Base-by-base conservation (phyloP, 2,797 vertebrate species). In the Mus minutoides region DNA sequence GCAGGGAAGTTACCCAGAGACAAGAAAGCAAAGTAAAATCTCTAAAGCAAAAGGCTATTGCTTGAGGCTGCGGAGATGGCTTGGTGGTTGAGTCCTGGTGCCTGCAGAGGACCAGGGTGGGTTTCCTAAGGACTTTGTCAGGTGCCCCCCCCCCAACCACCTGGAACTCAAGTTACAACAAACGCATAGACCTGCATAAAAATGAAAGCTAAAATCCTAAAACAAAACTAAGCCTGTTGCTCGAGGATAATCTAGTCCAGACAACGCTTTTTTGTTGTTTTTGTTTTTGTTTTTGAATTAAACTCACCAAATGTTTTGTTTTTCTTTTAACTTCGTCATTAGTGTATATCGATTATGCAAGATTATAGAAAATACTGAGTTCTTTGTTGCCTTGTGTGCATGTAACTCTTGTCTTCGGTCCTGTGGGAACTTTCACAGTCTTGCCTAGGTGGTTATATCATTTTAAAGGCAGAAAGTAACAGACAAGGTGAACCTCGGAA, bases 381-480 rank as follows among this genome's bases (percentile, higher is more conserved):
- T 49, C 31, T 10, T 77, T 49, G 73, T 46, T 76, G 62, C 29
- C 13, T 43, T 60, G 71, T 19, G 16, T 24, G 6, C 16, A 10
- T 46, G 14, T 34, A 46, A 14, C 56, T 46, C 43, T 58, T 62
- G 40, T n/a, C 43, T 58, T 49, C 11, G 31, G 40, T 78, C 22
- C 43, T 29, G 14, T 0, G 16, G 19, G 49, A 46, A 10, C 93
- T 97, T 86, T 95, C 52, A 89, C 88, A 56, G 8, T 60, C 34
- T 92, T 75, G 49, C 40, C 84, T 97, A 94, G 21, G 0, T 78
- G 91, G 90, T 2, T 37, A 67, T 52, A 91, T 86, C 94, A 94
- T 93, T 97, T 96, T 67, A 94, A 60, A 0, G 43, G 97, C 58
- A 94, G 91, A 96, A 96, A 87, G 91, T 58, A 96, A 92, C 85